phyloP scores from a whole-genome alignment of 1,140 invertebrate species.

The Nautilus pompilius region DNA sequence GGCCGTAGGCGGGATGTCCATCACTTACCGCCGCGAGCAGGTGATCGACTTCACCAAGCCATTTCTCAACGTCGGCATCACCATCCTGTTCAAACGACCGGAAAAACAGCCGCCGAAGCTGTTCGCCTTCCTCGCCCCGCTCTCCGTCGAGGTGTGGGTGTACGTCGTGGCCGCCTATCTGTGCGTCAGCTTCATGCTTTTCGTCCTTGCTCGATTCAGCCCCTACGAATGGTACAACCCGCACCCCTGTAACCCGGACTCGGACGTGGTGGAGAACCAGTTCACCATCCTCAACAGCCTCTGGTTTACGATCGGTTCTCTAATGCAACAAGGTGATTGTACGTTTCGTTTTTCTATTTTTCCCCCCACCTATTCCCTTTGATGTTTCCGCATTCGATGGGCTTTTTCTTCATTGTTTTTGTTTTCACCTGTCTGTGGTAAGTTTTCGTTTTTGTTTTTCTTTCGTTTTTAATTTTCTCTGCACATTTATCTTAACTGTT shows the following conservation, averaged over 20 bases:
- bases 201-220: conserved; percentile 90
- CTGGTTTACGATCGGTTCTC: conserved; percentile 94
- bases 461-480: too few species aligned
- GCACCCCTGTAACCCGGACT: conserved; percentile 64
- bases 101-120: conserved; percentile 82
- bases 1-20: conserved; percentile 53
- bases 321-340: conserved; percentile 76
- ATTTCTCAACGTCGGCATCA: conserved; percentile 63
- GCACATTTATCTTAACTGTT: too few species aligned
- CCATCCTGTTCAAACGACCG: conserved; percentile 84
- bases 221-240: conserved; percentile 97
- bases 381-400: too few species aligned
- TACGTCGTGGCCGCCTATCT: conserved; percentile 91
- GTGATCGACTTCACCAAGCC: conserved; percentile 56
- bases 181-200: conserved; percentile 88
- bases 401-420: too few species aligned
- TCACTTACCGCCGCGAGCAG: conserved; percentile 48
- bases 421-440: too few species aligned
- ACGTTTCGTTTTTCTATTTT: too few species aligned
- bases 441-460: too few species aligned
- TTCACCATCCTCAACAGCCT: conserved; percentile 90
- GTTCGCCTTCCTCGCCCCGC: conserved; percentile 93
- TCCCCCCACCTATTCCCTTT: too few species aligned
- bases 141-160: conserved; percentile 86
- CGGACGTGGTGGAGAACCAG: conserved; percentile 80